Conservation (phyloP, 1,140 invertebrate genomes). For the Xylocopa sonorina region DNA sequence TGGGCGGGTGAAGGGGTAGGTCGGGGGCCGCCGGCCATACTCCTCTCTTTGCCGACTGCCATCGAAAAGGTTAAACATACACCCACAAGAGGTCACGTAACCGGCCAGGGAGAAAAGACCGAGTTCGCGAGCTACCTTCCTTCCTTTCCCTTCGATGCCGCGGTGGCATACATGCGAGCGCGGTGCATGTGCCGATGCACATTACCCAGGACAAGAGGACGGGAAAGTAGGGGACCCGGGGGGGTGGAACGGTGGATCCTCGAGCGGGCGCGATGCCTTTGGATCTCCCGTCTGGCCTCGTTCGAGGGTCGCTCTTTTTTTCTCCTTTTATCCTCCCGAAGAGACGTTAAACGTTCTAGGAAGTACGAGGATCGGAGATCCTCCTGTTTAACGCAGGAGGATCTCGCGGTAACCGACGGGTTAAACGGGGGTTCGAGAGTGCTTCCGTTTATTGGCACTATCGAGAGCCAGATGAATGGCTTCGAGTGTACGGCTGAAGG, state of each 20-base stretch:
- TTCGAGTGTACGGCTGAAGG: too few species aligned
- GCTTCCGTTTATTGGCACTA: too few species aligned
- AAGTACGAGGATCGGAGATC: too few species aligned
- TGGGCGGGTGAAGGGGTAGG: not conserved
- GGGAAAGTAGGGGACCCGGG: slow-evolving; percentile 42
- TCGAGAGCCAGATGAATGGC: too few species aligned
- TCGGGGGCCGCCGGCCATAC: slow-evolving; percentile 59
- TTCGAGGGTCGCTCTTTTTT: not conserved
- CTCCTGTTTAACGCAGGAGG: too few species aligned
- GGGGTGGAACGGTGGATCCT: slow-evolving; percentile 11
- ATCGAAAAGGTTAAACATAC: slow-evolving; percentile 81
- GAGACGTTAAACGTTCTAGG: too few species aligned
- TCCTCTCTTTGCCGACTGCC: slow-evolving; percentile 68
- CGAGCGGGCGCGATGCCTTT: not conserved
- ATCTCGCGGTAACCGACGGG: too few species aligned
- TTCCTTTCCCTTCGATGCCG: slow-evolving; percentile 38
- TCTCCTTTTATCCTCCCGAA: too few species aligned
- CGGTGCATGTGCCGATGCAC: slow-evolving; percentile 30
- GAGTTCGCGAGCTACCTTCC: slow-evolving; percentile 44
- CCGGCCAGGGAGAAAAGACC: slow-evolving; percentile 65
- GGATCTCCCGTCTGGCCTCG: too few species aligned
- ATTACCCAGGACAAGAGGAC: not conserved
- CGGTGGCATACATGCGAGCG: slow-evolving; percentile 32
- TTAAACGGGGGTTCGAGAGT: too few species aligned
- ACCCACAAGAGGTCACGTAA: slow-evolving; percentile 77